Conservation (phyloP, 2,888 invertebrate genomes). For the Idaea aversata region DNA sequence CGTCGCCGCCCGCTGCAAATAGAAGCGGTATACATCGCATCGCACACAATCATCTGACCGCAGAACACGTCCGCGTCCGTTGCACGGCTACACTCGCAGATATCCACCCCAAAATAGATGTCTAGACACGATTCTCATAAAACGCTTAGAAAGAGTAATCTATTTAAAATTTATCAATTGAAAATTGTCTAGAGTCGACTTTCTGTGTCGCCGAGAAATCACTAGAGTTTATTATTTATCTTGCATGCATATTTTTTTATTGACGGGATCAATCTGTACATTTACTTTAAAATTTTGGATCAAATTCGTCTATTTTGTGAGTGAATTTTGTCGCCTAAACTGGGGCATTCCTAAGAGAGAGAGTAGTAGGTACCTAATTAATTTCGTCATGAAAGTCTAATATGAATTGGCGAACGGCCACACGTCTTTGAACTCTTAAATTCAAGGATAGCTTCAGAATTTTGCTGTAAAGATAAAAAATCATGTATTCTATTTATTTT, state of each 20-base stretch:
- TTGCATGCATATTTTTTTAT: background rate
- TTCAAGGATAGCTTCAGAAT: background rate
- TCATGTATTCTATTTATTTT: background rate
- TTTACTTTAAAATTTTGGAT: background rate
- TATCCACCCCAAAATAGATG: constrained; percentile 30
- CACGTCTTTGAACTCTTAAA: background rate
- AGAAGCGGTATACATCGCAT: constrained; percentile 29
- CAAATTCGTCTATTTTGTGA: background rate
- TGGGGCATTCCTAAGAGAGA: background rate
- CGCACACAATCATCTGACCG: constrained; percentile 20
- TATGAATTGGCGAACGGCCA: constrained; percentile 1
- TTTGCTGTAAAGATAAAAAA: background rate
- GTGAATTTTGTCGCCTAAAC: background rate
- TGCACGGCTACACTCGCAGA: constrained; percentile 28
- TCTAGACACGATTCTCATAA: constrained; percentile 28
- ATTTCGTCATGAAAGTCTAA: background rate
- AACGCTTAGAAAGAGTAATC: constrained; percentile 22
- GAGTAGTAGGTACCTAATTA: background rate
- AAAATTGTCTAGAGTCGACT: constrained; percentile 5
- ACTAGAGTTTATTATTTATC: background rate
- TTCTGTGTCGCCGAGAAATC: background rate
- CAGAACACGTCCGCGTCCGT: constrained; percentile 28
- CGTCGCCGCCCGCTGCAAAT: constrained; percentile 48
- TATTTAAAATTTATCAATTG: constrained; percentile 24
- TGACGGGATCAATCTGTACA: background rate